Evolutionary conservation across 2,113 vertebrate genomes (phyloP).

Genomic region (Lepisosteus osseus): DNA sequence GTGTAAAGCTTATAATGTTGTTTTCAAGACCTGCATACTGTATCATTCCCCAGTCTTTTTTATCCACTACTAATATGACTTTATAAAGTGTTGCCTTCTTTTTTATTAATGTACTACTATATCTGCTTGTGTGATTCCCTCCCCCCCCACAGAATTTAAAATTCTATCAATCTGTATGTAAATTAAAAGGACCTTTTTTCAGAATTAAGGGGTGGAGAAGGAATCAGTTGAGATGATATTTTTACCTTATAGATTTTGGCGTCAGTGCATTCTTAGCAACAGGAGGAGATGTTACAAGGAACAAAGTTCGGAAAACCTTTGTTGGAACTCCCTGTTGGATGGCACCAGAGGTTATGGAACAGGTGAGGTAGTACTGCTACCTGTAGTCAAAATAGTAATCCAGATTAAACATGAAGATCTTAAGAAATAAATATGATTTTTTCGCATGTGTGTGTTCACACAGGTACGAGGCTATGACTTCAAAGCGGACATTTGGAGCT

Average conservation of each 20-base stretch:
- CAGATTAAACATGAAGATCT: too few species aligned
- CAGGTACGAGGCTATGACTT: constrained; percentile 98
- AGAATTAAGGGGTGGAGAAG: too few species aligned
- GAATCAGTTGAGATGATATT: background rate
- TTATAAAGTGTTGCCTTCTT: too few species aligned
- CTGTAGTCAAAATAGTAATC: background rate
- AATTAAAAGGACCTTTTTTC: too few species aligned
- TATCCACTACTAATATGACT: too few species aligned
- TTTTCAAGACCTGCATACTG: too few species aligned
- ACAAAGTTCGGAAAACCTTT: constrained; percentile 98
- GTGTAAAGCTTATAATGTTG: too few species aligned
- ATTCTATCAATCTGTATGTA: too few species aligned
- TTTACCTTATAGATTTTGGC: constrained; percentile 82
- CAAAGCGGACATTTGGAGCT: constrained; percentile 99
- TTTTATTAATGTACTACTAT: too few species aligned
- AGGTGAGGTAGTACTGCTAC: constrained; percentile 63
- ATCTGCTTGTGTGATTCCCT: too few species aligned
- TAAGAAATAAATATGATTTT: background rate
- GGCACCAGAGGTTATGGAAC: constrained; percentile 99
- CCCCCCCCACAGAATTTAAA: too few species aligned
- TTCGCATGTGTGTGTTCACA: background rate
- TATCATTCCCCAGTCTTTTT: too few species aligned
- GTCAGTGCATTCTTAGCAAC: constrained; percentile 94
- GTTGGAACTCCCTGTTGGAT: constrained; percentile 98
- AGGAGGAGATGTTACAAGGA: constrained; percentile 92